Percentiles rank a stretch among this genome's conserved stretches.
phyloP scores from a whole-genome alignment of 2,797 vertebrate species.

The Rachycentron canadum region DNA sequence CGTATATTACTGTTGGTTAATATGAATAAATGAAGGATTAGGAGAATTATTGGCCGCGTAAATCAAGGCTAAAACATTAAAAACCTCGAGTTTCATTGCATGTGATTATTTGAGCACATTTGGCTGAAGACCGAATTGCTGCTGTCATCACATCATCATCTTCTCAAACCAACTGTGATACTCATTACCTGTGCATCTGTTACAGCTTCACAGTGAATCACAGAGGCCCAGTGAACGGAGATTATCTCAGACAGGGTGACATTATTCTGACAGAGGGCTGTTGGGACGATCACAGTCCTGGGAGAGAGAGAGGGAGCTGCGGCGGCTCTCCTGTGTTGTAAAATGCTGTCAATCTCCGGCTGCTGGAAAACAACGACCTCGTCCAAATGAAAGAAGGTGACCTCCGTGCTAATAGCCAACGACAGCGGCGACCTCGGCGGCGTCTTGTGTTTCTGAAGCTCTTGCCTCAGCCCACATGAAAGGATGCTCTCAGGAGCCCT shows the following conservation, averaged over 20 bases:
- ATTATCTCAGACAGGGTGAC: conserved; percentile 46
- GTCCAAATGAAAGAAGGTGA: conserved; percentile 69
- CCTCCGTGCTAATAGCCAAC: conserved; percentile 62
- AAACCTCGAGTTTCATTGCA: not conserved
- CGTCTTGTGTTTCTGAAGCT: conserved; percentile 63
- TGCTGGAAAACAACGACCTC: conserved; percentile 40
- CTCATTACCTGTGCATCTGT: conserved; percentile 13
- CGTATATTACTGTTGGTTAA: not conserved
- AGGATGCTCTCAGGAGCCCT: conserved; percentile 47
- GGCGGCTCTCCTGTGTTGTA: conserved; percentile 5
- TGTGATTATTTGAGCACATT: conserved; percentile 11
- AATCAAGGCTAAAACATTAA: no score
- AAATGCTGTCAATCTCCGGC: conserved; percentile 55
- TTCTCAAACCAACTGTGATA: conserved; percentile 2
- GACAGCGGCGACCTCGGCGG: conserved; percentile 53
- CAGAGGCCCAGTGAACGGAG: not conserved
- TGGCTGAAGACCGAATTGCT: not conserved
- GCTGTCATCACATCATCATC: conserved; percentile 3
- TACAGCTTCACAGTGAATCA: conserved; percentile 11
- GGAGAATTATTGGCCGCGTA: no score
- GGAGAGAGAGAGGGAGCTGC: not conserved
- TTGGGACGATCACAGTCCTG: conserved; percentile 30
- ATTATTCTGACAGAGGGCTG: conserved; percentile 51
- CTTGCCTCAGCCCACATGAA: conserved; percentile 53
- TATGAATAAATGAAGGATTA: not conserved